Conservation (phyloP, 1,140 invertebrate species). For the Heliothis subflexa region DNA sequence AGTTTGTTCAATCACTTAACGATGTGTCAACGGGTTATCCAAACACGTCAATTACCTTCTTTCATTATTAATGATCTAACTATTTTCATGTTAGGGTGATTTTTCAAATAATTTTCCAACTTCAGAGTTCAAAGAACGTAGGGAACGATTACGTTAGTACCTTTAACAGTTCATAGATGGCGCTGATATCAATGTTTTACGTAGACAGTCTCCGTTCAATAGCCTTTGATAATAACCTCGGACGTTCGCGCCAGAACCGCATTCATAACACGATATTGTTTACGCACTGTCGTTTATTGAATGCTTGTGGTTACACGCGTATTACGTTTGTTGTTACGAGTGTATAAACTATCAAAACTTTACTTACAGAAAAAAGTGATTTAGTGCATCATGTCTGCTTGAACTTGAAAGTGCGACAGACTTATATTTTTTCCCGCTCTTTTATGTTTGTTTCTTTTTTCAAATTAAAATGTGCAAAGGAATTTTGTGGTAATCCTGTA, state of each 20-base stretch:
- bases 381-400: constrained; percentile 24
- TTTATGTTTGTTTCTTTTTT: constrained; percentile 24
- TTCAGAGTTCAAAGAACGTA: background rate
- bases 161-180: constrained; percentile 48
- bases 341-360: constrained; percentile 35
- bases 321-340: constrained; percentile 10
- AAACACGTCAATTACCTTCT: too few relatives aligned
- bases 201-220: constrained; percentile 48
- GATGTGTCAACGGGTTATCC: too few relatives aligned
- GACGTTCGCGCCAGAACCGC: constrained; percentile 49
- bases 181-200: constrained; percentile 28
- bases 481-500: constrained; percentile 12
- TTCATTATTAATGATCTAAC: too few relatives aligned
- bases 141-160: background rate
- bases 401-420: constrained; percentile 35
- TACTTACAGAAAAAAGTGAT: constrained; percentile 39
- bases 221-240: constrained; percentile 53
- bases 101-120: background rate
- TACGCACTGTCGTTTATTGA: constrained; percentile 50
- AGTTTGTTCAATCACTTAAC: too few relatives aligned
- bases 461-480: constrained; percentile 3
- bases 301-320: constrained; percentile 43
- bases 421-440: constrained; percentile 35
- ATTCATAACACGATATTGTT: constrained; percentile 55
- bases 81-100: background rate